A percentile compares a stretch with the other conserved stretches of the same genome.
These are phyloP conservation scores for Gymnopithys bicolor DNA, from an alignment of 2,797 vertebrate species.

Conservation along the genomic window DNA sequence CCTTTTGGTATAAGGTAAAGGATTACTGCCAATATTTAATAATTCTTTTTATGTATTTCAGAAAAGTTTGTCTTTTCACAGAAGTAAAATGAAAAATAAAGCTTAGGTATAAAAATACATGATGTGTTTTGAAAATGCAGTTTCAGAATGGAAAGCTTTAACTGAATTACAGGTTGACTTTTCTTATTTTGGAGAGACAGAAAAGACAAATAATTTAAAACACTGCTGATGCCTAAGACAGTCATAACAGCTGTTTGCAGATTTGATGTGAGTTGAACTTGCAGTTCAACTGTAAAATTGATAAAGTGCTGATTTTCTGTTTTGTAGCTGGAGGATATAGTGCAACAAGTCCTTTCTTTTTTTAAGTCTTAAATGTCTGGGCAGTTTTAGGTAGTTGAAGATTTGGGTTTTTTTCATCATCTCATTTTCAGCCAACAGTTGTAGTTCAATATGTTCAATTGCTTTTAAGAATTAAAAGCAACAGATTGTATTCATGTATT, in stretches of 20 bases:
- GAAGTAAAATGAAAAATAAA: constrained; percentile 3
- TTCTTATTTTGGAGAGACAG: background rate
- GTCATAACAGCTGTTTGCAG: background rate
- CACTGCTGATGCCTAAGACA: background rate
- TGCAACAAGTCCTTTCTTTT: background rate
- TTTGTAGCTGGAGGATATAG: background rate
- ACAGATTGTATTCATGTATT: background rate
- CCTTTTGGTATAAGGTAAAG: background rate
- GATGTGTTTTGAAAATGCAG: background rate
- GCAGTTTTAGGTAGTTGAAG: background rate
- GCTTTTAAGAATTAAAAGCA: background rate
- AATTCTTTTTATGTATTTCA: background rate
- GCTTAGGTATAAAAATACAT: background rate
- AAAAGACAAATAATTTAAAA: background rate
- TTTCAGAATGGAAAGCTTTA: background rate
- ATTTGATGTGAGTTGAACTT: background rate
- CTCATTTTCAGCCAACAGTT: background rate
- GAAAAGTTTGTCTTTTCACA: background rate
- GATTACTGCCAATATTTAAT: background rate
- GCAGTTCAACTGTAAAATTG: background rate
- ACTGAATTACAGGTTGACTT: background rate
- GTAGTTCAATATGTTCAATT: background rate
- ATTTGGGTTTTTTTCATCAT: background rate
- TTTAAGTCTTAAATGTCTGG: background rate
- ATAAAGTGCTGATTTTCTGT: background rate